Evolutionary conservation across 2,113 vertebrate species (phyloP).

Genomic region (Corvus moneduloides): DNA sequence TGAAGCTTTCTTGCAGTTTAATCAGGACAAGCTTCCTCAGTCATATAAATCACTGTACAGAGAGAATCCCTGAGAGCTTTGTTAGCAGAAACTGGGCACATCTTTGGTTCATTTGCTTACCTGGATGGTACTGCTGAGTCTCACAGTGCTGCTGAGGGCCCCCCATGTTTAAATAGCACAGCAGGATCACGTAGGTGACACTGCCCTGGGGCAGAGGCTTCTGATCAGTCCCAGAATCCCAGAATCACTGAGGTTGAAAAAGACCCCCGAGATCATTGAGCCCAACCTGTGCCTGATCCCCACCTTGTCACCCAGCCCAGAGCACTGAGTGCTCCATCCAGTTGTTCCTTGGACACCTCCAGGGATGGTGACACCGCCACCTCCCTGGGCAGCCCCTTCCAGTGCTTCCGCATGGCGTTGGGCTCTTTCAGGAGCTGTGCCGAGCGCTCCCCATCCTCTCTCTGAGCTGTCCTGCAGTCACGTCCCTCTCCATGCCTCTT

Average conservation of each 20-base stretch:
- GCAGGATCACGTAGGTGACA: fast-evolving
- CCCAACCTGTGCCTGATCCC: background rate
- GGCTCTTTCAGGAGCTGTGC: background rate
- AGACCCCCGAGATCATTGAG: background rate
- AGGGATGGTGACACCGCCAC: background rate
- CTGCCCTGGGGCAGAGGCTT: background rate
- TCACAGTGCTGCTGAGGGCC: background rate
- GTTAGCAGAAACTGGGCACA: background rate
- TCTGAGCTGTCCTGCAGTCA: background rate
- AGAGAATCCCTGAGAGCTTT: background rate
- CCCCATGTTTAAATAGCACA: background rate
- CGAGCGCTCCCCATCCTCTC: background rate
- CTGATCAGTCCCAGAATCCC: background rate
- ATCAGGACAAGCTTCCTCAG: background rate
- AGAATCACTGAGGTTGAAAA: background rate
- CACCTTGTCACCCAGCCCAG: background rate
- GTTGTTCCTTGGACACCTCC: background rate
- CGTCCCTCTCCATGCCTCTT: background rate
- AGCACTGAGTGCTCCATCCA: background rate
- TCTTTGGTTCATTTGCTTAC: background rate
- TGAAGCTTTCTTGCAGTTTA: background rate
- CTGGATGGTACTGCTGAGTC: background rate
- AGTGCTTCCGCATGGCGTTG: background rate
- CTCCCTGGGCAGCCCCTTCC: background rate
- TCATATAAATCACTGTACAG: background rate